Evolutionary conservation across 1,140 invertebrate species (phyloP), one percentile per base, ranked within the genome.

Genomic region (Andrena cerasifolii): DNA sequence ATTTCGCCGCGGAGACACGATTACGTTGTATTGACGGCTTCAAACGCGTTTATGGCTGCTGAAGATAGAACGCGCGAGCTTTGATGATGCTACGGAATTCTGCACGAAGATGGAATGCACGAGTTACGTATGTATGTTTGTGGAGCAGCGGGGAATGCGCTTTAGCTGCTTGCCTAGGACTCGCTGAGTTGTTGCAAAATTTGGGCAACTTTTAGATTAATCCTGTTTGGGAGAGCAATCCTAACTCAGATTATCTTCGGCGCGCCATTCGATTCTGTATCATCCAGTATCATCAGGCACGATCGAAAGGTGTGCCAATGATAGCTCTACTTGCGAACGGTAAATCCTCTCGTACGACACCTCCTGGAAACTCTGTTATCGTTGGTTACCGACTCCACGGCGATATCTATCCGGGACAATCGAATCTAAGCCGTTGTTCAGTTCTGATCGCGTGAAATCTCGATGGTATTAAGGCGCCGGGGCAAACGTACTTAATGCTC

Each of bases 1-100:
- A 70, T 70, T 70, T 56, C 24, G 33, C 36, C 43, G 36, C 36
- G 40, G 36, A 31, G 56, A 70, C 67, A 33, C 53, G 53, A 70
- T 70, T 26, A 16, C 53, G 67, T 58, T 45, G 40, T 12, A 58
- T 70, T 33, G 67, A 70, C 6, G 26, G 33, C 24, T 28, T 4
- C 18, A n/a, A 45, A 70, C 36, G 26, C 26, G 18, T 12, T 14
- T 21, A 53, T 53, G 6, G 49, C 10, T 3, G 3, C 26, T 0
- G 18, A 58, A 26, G 36, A 28, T 28, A n/a, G 18, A 51, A 66
- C 63, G n/a, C 28, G 0, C 26, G 26, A 54, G 24, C 21, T 28
- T 10, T 40, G 36, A 40, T n/a, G 36, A 40, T 40, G n/a, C 36
- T 40, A 40, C 4, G 36, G 36, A 40, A 40, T 10, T 40, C 36